Base-by-base conservation (phyloP, 1,140 invertebrate species). In the Pseudomyrmex concolor region DNA sequence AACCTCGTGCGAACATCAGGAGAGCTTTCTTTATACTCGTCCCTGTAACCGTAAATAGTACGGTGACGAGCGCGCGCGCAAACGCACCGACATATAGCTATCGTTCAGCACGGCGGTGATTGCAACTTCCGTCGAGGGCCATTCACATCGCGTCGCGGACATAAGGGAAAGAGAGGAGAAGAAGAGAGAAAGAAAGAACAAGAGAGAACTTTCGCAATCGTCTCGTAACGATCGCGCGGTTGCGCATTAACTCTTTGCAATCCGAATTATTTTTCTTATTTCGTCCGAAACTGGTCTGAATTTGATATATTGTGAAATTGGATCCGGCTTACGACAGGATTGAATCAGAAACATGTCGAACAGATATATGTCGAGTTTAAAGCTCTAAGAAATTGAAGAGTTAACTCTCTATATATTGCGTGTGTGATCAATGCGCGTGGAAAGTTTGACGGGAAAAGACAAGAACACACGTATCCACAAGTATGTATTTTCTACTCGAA, bases 91-190 rank as follows among this genome's bases (percentile, higher is more conserved):
- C 78, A 48, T 82, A 54, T 70, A 55, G 67, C 84, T 87, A 85
- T 88, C 87, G 50, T 84, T 78, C 76, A 66, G 43, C 59, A 70
- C 68, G 22, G 34, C 67, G 55, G 60, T 55, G 73, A 89, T 88
- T 89, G 78, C 84, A 22, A 89, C 84, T 88, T 88, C 87, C 87
- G 87, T 70, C 55, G 59, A 72, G 57, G 87, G 84, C 76, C 87
- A 89, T 89, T 88, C 84, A 80, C 76, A 80, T 80, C 64, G 43
- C 51, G 34, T 67, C 76, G 34, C 51, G 43, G 12, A 19, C 19
- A 13, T 45, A n/a, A 25, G 48, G n/a, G 13, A 15, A 19, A 64
- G 34, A 15, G 22, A 64, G 62, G 62, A 67, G 43, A 68, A 64
- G 17, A 54, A 59, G 54, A 48, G 25, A 70, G 43, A 43, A 22